Conservation (phyloP, 1,140 invertebrate genomes). For the Drosophila kepulauana region DNA sequence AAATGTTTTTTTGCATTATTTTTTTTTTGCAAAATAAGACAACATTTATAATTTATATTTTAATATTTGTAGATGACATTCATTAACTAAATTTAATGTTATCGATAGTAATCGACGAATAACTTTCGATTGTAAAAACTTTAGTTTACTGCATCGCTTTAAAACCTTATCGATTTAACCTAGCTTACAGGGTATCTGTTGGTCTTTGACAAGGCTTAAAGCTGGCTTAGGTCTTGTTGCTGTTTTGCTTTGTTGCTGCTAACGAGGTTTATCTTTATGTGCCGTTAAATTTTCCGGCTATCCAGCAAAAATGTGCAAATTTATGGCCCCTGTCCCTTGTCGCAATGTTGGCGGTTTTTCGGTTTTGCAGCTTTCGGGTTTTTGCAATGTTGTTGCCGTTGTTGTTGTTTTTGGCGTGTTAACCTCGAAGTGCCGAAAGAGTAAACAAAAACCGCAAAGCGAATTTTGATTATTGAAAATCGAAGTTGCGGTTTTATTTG, state of each 20-base stretch:
- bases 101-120: neutral
- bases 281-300: conserved; percentile 53
- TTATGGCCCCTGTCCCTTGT: conserved; percentile 20
- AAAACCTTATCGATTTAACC: too few species aligned
- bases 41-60: too few species aligned
- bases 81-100: too few species aligned
- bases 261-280: conserved; percentile 60
- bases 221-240: neutral
- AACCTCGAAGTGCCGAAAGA: neutral
- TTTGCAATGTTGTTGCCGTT: neutral
- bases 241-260: conserved; percentile 38
- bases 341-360: conserved; percentile 26
- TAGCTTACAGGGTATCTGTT: conserved; percentile 1
- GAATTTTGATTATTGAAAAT: conserved; percentile 71
- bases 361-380: neutral
- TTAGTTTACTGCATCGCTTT: too few species aligned
- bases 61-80: too few species aligned
- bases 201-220: neutral
- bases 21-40: too few species aligned
- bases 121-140: too few species aligned
- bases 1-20: too few species aligned
- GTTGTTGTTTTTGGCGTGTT: conserved; percentile 2
- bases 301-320: conserved; percentile 48
- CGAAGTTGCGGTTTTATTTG: conserved; percentile 61
- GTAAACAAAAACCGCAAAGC: conserved; percentile 40